Conservation (phyloP, 2,797 vertebrate species). For the Vespertilio murinus region DNA sequence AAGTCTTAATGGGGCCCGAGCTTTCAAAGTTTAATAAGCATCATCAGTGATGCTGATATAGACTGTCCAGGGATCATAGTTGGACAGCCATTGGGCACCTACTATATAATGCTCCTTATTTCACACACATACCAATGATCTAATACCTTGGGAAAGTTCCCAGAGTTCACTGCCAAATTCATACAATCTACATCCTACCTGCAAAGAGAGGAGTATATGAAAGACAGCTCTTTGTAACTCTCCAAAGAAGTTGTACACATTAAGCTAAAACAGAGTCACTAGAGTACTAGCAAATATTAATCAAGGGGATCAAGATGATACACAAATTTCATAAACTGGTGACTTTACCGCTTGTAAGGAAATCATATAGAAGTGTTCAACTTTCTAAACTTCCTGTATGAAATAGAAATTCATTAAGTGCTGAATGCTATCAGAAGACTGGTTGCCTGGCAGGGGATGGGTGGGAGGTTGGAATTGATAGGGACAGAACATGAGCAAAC, state of each 20-base stretch:
- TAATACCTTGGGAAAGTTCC: not conserved
- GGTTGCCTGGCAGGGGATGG: not conserved
- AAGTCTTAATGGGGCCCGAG: not conserved
- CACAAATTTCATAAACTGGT: not conserved
- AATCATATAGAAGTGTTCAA: not conserved
- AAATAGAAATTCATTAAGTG: not conserved
- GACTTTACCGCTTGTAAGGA: not conserved
- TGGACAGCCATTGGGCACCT: not conserved
- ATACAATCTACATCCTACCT: not conserved
- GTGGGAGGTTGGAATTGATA: not conserved
- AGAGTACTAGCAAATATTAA: not conserved
- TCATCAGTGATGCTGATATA: not conserved
- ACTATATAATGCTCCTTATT: not conserved
- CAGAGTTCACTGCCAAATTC: not conserved
- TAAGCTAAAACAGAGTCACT: not conserved
- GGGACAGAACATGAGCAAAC: not conserved
- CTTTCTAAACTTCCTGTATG: not conserved
- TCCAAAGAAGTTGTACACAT: not conserved
- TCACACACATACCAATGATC: not conserved
- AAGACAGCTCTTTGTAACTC: not conserved
- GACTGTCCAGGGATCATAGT: not conserved
- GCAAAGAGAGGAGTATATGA: not conserved
- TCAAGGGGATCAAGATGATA: not conserved
- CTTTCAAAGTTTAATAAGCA: not conserved
- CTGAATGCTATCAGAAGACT: not conserved